A percentile compares a stretch with the other conserved stretches of the same genome.
phyloP scores from a whole-genome alignment of 37 sponge, comb jelly and placozoan species.

The Halichondria panicea region DNA sequence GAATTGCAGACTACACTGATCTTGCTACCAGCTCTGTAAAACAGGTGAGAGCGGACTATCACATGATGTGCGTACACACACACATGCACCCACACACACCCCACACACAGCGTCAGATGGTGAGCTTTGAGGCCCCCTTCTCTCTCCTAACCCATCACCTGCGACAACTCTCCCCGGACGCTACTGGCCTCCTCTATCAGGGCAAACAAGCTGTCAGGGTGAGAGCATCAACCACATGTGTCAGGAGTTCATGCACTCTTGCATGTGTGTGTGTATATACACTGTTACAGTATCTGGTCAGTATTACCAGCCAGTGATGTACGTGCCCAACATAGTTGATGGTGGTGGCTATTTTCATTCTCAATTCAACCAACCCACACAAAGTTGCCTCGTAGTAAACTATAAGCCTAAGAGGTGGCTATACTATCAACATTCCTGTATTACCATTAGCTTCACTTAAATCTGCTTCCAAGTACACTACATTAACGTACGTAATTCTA shows the following conservation, averaged over 20 bases:
- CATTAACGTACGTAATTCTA: not conserved
- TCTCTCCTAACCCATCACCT: slow-evolving; percentile 71
- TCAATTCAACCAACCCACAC: too few species aligned
- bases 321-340: too few species aligned
- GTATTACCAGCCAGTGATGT: too few species aligned
- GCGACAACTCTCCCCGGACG: slow-evolving; percentile 62
- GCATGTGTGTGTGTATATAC: not conserved
- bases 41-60: slow-evolving; percentile 45
- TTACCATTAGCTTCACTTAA: too few species aligned
- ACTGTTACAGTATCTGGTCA: too few species aligned
- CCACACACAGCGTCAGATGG: slow-evolving; percentile 60
- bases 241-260: not conserved
- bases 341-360: too few species aligned
- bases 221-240: slow-evolving; percentile 1
- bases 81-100: not conserved
- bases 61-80: not conserved
- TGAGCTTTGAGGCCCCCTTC: slow-evolving; percentile 70
- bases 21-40: slow-evolving; percentile 76
- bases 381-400: too few species aligned
- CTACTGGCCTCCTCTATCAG: slow-evolving; percentile 35
- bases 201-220: slow-evolving; percentile 57
- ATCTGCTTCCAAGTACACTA: too few species aligned
- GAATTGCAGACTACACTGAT: slow-evolving; percentile 79
- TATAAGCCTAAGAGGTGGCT: too few species aligned
- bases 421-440: too few species aligned